Evolutionary conservation across 2,888 invertebrate genomes (phyloP), one percentile per base, ranked within the genome.

Genomic region (Petrolisthes cinctipes): DNA sequence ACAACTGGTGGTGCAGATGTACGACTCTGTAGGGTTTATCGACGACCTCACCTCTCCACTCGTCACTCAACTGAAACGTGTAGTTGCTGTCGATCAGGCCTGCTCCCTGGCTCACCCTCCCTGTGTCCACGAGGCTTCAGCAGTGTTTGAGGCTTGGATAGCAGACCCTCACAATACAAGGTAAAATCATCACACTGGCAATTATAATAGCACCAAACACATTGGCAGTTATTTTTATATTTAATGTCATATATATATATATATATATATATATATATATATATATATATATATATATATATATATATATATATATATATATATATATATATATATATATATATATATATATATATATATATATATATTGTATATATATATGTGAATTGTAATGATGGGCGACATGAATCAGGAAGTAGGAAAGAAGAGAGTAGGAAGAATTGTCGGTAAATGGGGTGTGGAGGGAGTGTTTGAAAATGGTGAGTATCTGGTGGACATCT

Each of bases 131-230:
- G 95, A 96, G 86, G 95, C 97, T 0, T 95, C 95, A 4, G 93
- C 94, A 14, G 94, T 96, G 92, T 97, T 96, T 92, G 94, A 95
- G 57, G 95, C 95, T 91, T 97, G 97, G 96, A 95, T 95, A 4
- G 23, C 23, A 5, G 17, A 51, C 9, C 78, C 75, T 51, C 17
- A 20, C 20, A 83, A 79, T 71, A 20, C 68, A 6, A 85, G 85
- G 85, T 79, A 56, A 53, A 14, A 2, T 37, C 0, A 5, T 4
- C 51, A 14, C 5, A 37, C 17, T 37, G 14, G 6, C 9, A 4
- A 37, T 17, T 4, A 3, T 51, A 51, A 78, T 78, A 37, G 1
- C 37, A 37, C 37, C 37, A 37, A 2, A 2, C 37, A 37, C 37
- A 81, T 20, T 37, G 23, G 6, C 14, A 76, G 23, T 14, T 5